Evolutionary conservation across 2,888 invertebrate genomes (phyloP).

Genomic region (Eretmocerus hayati): DNA sequence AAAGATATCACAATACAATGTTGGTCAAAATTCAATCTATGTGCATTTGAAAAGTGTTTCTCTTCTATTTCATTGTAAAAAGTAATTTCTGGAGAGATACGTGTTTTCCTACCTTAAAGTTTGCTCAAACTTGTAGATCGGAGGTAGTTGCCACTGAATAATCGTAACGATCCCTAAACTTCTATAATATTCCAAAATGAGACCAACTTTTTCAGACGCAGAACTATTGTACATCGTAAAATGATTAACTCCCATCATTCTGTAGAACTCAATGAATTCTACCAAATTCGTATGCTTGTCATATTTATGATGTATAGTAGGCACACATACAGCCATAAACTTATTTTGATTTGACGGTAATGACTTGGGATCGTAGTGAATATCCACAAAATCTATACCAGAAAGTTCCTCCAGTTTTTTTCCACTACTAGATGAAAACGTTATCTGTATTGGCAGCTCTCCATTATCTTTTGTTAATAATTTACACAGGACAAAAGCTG

Average conservation of each 20-base stretch:
- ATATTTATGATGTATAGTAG: constrained; percentile 46
- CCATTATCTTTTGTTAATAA: constrained; percentile 14
- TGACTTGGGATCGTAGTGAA: constrained; percentile 2
- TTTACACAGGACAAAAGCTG: constrained; percentile 27
- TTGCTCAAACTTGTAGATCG: constrained; percentile 33
- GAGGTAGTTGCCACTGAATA: constrained; percentile 44
- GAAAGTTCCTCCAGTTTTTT: background rate
- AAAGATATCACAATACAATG: too few species aligned
- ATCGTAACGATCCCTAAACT: constrained; percentile 38
- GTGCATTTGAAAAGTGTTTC: too few species aligned
- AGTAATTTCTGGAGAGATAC: too few species aligned
- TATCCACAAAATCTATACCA: constrained; percentile 9
- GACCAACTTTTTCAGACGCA: constrained; percentile 38
- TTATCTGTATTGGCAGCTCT: constrained; percentile 23
- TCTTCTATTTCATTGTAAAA: background rate
- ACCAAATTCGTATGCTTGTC: constrained; percentile 44
- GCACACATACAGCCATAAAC: constrained; percentile 44
- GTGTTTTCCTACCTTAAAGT: constrained; percentile 34
- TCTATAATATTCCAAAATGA: constrained; percentile 43
- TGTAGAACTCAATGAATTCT: constrained; percentile 50
- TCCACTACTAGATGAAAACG: constrained; percentile 16
- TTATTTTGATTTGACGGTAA: constrained; percentile 3
- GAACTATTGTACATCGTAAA: constrained; percentile 49
- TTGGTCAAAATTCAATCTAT: too few species aligned
- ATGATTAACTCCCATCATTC: constrained; percentile 46